Base-by-base conservation (phyloP, 1,140 invertebrate species). In the Cotesia vestalis region DNA sequence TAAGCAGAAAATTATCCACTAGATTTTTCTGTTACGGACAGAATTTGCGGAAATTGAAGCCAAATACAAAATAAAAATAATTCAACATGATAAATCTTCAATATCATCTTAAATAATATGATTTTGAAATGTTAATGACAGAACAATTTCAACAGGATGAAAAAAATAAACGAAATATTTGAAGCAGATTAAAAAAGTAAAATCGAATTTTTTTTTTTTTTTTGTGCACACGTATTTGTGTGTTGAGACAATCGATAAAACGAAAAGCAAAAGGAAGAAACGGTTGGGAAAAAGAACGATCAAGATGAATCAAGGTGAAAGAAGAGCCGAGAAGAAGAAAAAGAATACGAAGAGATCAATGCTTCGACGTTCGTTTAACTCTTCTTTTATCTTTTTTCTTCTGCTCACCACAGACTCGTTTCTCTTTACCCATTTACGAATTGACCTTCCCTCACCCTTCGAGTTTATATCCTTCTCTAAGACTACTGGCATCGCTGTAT, bases 381-480 rank as follows among this genome's bases (percentile, higher is more conserved):
- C 14, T 67, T 67, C 40, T 52, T 67, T 67, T 67, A 35, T 36
- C 60, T 35, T 67, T 55, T 53, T 67, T 55, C 35, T 67, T n/a
- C n/a, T 20, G 66, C 27, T 67, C 66, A 40, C 66, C 66, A 34
- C 66, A 27, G 11, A 17, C 66, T 67, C 52, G 66, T 67, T 67
- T 34, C 51, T 67, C 66, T 67, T 52, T 67, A 55, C 51, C 62
- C 66, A 17, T 67, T 67, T 67, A 55, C 66, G 66, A 40, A 67
- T 67, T 55, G 66, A 67, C 66, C 66, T 67, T 55, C 52, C 27
- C 51, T 67, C 27, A 35, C 46, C 51, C 52, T 38, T 27, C 17
- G 14, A 14, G 40, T 51, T n/a, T 64, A 40, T 34, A 52, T 52
- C 63, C 51, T 66, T 66, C 17, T 66, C 46, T 38, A 9, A 46